Conservation (phyloP, 37 sponge, comb jelly and placozoan genomes). For the Chondrosia reniformis region DNA sequence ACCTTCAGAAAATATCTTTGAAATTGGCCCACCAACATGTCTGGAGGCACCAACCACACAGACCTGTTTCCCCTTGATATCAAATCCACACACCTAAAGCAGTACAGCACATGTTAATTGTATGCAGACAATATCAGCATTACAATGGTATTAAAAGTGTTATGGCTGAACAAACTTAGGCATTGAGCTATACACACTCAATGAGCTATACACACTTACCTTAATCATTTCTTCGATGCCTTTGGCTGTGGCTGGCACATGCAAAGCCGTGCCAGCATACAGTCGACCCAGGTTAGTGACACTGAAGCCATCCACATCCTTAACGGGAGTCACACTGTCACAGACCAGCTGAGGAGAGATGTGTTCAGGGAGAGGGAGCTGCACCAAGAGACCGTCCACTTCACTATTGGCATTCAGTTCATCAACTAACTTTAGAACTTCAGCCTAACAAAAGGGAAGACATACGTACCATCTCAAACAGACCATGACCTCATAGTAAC, state of each 20-base stretch:
- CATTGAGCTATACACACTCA: neutral
- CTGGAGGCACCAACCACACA: slow-evolving; percentile 72
- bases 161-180: neutral
- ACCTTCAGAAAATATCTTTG: slow-evolving; percentile 22
- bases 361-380: slow-evolving; percentile 74
- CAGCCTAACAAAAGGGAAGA: slow-evolving; percentile 21
- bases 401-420: slow-evolving; percentile 35
- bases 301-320: slow-evolving; percentile 86
- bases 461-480: neutral
- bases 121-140: neutral
- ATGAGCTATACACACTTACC: neutral
- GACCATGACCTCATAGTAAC: neutral
- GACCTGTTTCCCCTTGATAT: slow-evolving; percentile 66
- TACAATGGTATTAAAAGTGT: too few relatives aligned
- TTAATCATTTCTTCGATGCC: slow-evolving; percentile 7
- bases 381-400: slow-evolving; percentile 80
- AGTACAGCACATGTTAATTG: neutral
- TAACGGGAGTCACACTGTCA: slow-evolving; percentile 51
- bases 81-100: slow-evolving; percentile 49
- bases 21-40: slow-evolving; percentile 56
- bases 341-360: slow-evolving; percentile 52
- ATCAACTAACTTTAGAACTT: slow-evolving; percentile 44
- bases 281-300: slow-evolving; percentile 57
- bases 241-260: slow-evolving; percentile 14
- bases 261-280: neutral